phyloP scores from a whole-genome alignment of 2,797 vertebrate genomes.

The Heliangelus exortis region DNA sequence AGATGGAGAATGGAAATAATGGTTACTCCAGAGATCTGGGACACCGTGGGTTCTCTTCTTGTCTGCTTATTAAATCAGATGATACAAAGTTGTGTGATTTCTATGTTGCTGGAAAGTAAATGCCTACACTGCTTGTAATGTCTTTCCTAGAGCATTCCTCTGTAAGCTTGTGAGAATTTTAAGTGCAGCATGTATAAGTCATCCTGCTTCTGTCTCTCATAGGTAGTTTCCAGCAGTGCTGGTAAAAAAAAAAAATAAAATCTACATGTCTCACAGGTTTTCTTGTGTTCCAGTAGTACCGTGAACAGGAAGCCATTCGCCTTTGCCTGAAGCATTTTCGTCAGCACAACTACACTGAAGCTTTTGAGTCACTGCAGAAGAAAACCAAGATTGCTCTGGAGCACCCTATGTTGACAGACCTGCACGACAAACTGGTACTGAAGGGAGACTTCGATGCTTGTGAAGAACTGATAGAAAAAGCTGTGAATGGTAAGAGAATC shows the following conservation, averaged over 20 bases:
- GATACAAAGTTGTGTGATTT: not conserved
- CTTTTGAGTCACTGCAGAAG: constrained; percentile 98
- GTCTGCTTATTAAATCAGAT: not conserved
- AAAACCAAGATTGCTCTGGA: constrained; percentile 97
- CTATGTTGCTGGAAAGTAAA: not conserved
- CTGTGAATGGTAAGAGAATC: constrained; percentile 89
- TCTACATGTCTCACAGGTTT: constrained; percentile 70
- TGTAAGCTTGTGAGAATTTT: not conserved
- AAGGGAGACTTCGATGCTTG: constrained; percentile 97
- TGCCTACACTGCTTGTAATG: not conserved
- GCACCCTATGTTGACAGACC: constrained; percentile 97
- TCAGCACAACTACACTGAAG: constrained; percentile 99
- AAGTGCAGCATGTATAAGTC: fast-evolving
- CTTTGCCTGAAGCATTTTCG: constrained; percentile 98
- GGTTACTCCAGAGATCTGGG: constrained; percentile 38
- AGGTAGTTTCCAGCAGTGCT: not conserved
- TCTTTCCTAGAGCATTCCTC: not conserved
- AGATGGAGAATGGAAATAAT: not conserved
- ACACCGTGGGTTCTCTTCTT: not conserved
- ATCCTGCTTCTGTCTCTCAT: not conserved
- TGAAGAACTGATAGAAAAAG: constrained; percentile 98
- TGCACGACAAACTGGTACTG: constrained; percentile 94
- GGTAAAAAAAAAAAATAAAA: constrained; percentile 54
- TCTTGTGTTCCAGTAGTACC: constrained; percentile 93
- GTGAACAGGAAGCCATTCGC: constrained; percentile 99